phyloP scores from a whole-genome alignment of 2,888 invertebrate genomes.

The Rhabditophanes sp. region DNA sequence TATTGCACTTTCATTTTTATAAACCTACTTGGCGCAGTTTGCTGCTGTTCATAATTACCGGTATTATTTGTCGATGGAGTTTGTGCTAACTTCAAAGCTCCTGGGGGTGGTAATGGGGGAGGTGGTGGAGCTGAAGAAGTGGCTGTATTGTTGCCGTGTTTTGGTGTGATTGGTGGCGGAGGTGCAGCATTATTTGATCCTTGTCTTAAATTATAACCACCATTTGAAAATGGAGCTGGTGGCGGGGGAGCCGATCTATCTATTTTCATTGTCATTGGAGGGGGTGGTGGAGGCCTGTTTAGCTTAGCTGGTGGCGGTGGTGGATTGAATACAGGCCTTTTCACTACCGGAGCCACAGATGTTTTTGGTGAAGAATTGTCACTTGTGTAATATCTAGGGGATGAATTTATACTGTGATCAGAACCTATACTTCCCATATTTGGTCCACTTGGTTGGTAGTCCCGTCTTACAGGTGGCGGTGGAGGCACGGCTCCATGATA shows the following conservation, averaged over 20 bases:
- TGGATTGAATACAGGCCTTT: constrained; percentile 7
- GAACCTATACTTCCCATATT: too few relatives aligned
- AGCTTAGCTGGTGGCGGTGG: constrained; percentile 11
- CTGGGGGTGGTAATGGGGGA: constrained; percentile 10
- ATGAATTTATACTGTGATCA: constrained; percentile 44
- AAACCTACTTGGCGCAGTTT: too few relatives aligned
- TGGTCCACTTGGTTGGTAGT: too few relatives aligned
- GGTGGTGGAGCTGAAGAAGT: constrained; percentile 11
- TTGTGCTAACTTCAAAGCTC: constrained; percentile 22
- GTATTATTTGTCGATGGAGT: constrained; percentile 17
- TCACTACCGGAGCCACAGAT: constrained; percentile 9
- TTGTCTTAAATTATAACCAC: constrained; percentile 17
- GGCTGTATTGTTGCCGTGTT: constrained; percentile 8
- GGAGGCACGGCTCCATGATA: constrained; percentile 1
- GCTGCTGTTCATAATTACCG: neutral
- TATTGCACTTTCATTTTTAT: too few relatives aligned
- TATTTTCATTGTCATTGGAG: constrained; percentile 6
- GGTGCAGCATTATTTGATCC: constrained; percentile 21
- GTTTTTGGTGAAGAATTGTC: constrained; percentile 6
- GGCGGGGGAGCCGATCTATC: constrained; percentile 16
- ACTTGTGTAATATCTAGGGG: neutral
- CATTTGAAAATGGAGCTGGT: constrained; percentile 17
- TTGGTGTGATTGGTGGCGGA: constrained; percentile 36
- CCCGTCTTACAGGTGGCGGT: constrained; percentile 3
- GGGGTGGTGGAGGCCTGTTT: constrained; percentile 11